Conservation (phyloP, 2,888 invertebrate genomes). For the Ischnura elegans region DNA sequence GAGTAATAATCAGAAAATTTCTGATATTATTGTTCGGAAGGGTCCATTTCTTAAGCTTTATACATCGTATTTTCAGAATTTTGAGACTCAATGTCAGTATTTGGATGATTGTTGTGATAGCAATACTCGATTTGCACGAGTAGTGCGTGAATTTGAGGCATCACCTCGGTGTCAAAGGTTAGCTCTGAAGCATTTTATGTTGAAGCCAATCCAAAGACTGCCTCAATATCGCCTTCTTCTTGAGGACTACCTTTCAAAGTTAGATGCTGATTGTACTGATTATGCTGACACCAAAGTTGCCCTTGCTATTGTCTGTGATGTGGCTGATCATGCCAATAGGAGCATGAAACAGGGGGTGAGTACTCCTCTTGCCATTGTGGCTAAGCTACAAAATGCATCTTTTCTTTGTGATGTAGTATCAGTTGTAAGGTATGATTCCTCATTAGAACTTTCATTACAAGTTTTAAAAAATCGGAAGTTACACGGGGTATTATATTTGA, state of each 20-base stretch:
- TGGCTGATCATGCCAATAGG: constrained; percentile 81
- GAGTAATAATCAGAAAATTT: constrained; percentile 77
- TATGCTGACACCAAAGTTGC: constrained; percentile 81
- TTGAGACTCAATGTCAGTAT: constrained; percentile 78
- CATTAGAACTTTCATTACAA: too few relatives aligned
- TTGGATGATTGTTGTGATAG: constrained; percentile 79
- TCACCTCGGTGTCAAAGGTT: constrained; percentile 77
- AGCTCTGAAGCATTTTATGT: constrained; percentile 79
- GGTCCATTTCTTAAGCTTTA: constrained; percentile 82
- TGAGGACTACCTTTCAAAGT: constrained; percentile 81
- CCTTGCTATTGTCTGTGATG: constrained; percentile 80
- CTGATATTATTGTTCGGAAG: constrained; percentile 81
- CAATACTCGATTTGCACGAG: constrained; percentile 78
- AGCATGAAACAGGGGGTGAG: constrained; percentile 80
- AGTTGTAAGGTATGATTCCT: too few relatives aligned
- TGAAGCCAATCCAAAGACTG: constrained; percentile 84
- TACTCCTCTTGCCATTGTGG: constrained; percentile 68
- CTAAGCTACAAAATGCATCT: too few relatives aligned
- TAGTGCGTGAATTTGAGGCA: constrained; percentile 79
- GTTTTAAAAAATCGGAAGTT: too few relatives aligned
- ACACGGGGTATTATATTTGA: too few relatives aligned
- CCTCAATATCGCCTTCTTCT: constrained; percentile 84
- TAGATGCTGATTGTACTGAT: constrained; percentile 79
- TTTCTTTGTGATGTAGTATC: too few relatives aligned
- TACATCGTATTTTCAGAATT: constrained; percentile 80